phyloP scores from a whole-genome alignment of 2,888 invertebrate species.

The Amblyjoppa fuscipennis region DNA sequence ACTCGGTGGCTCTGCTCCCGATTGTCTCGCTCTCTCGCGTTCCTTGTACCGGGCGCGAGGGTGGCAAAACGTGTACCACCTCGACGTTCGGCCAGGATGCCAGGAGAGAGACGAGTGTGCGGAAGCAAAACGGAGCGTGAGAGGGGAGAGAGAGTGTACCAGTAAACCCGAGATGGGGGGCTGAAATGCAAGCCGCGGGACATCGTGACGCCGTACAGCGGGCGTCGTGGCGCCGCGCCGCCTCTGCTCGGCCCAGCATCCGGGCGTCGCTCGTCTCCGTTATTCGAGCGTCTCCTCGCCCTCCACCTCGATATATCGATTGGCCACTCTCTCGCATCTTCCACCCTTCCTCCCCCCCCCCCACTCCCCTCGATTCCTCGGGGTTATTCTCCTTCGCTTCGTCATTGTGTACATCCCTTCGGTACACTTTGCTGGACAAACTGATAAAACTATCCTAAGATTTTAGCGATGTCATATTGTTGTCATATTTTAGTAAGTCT shows the following conservation, averaged over 20 bases:
- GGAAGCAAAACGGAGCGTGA: neutral
- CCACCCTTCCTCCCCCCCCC: constrained; percentile 23
- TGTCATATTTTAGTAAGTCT: too few species aligned
- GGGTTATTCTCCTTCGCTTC: constrained; percentile 16
- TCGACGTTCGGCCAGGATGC: constrained; percentile 33
- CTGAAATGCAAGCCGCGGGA: constrained; percentile 48
- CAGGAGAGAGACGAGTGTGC: constrained; percentile 7
- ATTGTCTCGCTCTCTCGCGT: constrained; percentile 12
- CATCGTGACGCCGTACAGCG: constrained; percentile 62
- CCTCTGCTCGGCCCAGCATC: constrained; percentile 63
- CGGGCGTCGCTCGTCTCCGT: constrained; percentile 71
- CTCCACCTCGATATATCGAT: constrained; percentile 63
- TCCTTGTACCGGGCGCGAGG: constrained; percentile 18
- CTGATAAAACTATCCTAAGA: neutral
- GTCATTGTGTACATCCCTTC: constrained; percentile 11
- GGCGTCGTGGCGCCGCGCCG: constrained; percentile 72
- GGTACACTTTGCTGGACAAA: neutral
- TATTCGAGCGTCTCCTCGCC: constrained; percentile 36
- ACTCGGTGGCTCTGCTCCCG: neutral
- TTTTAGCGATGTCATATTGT: too few species aligned
- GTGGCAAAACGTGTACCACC: constrained; percentile 39
- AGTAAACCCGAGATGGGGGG: constrained; percentile 12
- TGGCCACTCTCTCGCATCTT: constrained; percentile 40
- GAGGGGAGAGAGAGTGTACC: constrained; percentile 10
- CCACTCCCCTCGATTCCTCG: neutral